phyloP scores from a whole-genome alignment of 2,797 vertebrate species.

The Perdix hodgsoniae region DNA sequence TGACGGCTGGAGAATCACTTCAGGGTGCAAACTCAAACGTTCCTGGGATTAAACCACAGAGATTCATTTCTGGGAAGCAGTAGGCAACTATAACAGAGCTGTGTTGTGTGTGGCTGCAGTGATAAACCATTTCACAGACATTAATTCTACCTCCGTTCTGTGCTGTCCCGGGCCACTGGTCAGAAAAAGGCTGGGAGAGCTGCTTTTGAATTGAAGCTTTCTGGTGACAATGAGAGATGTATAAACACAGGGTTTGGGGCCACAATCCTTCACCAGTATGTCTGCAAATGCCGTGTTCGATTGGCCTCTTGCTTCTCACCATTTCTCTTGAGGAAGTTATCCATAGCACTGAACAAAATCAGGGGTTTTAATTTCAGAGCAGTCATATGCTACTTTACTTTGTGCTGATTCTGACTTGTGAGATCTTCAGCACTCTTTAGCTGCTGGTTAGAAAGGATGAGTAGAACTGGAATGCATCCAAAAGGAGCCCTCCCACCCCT shows the following conservation, averaged over 20 bases:
- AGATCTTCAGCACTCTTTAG: background rate
- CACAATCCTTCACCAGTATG: background rate
- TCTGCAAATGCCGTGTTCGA: background rate
- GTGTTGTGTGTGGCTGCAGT: background rate
- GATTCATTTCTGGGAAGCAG: background rate
- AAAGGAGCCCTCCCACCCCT: background rate
- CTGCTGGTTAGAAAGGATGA: background rate
- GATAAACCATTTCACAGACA: background rate
- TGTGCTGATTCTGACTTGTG: background rate
- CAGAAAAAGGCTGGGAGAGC: background rate
- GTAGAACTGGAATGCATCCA: background rate
- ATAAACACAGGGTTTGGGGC: background rate
- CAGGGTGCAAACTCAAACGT: background rate
- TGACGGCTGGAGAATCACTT: background rate
- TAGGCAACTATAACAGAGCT: background rate
- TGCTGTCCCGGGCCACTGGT: background rate
- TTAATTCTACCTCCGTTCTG: background rate
- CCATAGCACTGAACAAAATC: constrained; percentile 2
- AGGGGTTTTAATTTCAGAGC: background rate
- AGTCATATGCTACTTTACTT: constrained; percentile 15
- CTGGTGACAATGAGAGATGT: background rate
- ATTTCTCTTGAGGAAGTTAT: too few species aligned
- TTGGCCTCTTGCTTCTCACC: too few species aligned
- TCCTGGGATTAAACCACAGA: background rate
- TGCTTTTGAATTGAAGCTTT: background rate